Conservation (phyloP, 2,888 invertebrate genomes). For the Drosophila nr. perissopoda region DNA sequence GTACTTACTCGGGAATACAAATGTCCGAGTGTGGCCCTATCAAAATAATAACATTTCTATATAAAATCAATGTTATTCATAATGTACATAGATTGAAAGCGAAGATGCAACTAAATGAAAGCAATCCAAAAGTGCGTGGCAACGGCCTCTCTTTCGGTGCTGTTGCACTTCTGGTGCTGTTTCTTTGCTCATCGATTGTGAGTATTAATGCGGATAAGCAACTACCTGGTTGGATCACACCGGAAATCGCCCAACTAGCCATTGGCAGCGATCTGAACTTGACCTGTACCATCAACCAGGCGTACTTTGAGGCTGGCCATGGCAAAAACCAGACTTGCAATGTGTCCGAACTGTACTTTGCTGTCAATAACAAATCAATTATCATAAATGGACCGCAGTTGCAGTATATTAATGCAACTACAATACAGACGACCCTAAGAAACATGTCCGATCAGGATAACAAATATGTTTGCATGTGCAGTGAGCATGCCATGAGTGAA, state of each 20-base stretch:
- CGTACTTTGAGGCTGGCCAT: constrained; percentile 33
- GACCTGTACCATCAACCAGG: constrained; percentile 78
- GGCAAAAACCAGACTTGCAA: constrained; percentile 49
- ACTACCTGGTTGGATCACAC: constrained; percentile 71
- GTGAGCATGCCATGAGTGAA: constrained; percentile 65
- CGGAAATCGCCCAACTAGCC: constrained; percentile 66
- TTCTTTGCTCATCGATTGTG: constrained; percentile 2
- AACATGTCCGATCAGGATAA: constrained; percentile 71
- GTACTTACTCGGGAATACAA: constrained; percentile 22
- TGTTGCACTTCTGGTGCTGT: neutral
- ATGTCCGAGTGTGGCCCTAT: constrained; percentile 34
- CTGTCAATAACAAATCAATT: constrained; percentile 21
- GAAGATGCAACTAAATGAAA: constrained; percentile 25
- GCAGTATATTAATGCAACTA: constrained; percentile 65
- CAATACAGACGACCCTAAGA: constrained; percentile 61
- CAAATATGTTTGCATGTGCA: constrained; percentile 78
- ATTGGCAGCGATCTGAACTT: constrained; percentile 80
- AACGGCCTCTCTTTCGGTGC: neutral
- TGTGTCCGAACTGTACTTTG: constrained; percentile 70
- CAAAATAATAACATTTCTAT: constrained; percentile 10
- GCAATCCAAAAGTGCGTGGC: constrained; percentile 13
- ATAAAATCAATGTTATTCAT: constrained; percentile 9
- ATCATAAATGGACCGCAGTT: constrained; percentile 20
- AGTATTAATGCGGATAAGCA: constrained; percentile 3
- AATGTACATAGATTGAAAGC: constrained; percentile 9